Evolutionary conservation across 2,113 vertebrate genomes (phyloP).

Genomic region (Sclerurus mexicanus): DNA sequence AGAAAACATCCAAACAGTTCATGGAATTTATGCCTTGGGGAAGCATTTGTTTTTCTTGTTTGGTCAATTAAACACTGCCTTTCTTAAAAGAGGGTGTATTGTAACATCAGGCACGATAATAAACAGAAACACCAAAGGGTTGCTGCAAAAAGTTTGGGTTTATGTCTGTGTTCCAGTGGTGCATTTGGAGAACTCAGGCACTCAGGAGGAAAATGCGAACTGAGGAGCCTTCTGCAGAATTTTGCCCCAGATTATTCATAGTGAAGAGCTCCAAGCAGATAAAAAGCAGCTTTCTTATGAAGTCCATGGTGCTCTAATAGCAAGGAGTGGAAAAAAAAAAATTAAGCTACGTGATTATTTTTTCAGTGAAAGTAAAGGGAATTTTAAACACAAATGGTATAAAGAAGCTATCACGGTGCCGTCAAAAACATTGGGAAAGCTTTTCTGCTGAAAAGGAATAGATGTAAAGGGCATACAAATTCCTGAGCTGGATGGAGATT

Average conservation of each 20-base stretch:
- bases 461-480: not conserved
- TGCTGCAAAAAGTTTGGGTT: not conserved
- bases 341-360: not conserved
- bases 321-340: not conserved
- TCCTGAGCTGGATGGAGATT: not conserved
- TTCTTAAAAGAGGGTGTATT: constrained; percentile 14
- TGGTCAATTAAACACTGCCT: constrained; percentile 42
- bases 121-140: not conserved
- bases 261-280: not conserved
- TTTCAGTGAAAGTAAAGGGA: not conserved
- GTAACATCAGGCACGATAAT: constrained; percentile 23
- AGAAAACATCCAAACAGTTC: constrained; percentile 45
- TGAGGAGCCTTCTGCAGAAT: not conserved
- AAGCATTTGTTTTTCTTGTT: constrained; percentile 55
- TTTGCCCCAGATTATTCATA: not conserved
- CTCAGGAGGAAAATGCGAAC: not conserved
- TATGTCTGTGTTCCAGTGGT: not conserved
- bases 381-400: not conserved
- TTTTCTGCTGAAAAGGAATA: not conserved
- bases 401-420: not conserved
- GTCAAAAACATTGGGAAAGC: not conserved
- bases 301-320: not conserved
- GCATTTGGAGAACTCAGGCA: not conserved
- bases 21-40: constrained; percentile 58
- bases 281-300: not conserved